Conservation (phyloP, 2,113 vertebrate species). For the Plecturocebus donacophilus region DNA sequence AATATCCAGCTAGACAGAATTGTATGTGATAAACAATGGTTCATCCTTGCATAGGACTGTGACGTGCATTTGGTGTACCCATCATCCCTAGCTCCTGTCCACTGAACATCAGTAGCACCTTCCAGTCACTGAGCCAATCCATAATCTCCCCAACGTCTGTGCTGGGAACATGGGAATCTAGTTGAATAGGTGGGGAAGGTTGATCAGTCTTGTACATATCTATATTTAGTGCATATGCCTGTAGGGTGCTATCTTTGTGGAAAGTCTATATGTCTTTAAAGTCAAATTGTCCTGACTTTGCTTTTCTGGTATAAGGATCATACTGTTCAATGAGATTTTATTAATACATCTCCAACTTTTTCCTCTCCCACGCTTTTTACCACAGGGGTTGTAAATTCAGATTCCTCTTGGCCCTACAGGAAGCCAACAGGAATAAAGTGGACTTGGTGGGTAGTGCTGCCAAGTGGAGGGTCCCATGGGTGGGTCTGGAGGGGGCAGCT, state of each 20-base stretch:
- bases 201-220: neutral
- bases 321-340: neutral
- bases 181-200: too few species aligned
- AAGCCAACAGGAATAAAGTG: neutral
- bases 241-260: neutral
- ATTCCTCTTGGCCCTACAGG: neutral
- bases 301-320: neutral
- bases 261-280: neutral
- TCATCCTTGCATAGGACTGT: neutral
- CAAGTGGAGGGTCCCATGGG: rapidly evolving
- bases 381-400: neutral
- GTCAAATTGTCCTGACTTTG: neutral
- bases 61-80: neutral
- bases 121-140: neutral
- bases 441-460: neutral
- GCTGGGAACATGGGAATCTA: neutral
- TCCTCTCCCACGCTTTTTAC: neutral
- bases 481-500: neutral
- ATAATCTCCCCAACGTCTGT: neutral
- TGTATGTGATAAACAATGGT: neutral
- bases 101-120: rapidly evolving
- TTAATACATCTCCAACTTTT: neutral
- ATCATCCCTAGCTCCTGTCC: neutral
- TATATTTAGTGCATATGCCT: neutral
- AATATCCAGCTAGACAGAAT: neutral